Conservation (phyloP, 1,140 invertebrate species). For the Apis cerana region DNA sequence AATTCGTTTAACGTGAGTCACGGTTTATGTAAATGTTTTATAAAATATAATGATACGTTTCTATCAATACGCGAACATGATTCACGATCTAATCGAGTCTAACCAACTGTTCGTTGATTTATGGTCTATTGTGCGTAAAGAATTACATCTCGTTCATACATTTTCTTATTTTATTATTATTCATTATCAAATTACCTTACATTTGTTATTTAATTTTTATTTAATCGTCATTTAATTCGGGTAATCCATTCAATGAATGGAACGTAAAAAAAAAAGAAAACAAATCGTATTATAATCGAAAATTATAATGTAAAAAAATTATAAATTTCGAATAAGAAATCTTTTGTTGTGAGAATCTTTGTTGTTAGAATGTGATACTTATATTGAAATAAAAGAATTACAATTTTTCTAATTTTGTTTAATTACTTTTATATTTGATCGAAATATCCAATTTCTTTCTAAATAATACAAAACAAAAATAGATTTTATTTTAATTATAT, state of each 20-base stretch:
- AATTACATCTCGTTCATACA: conserved; percentile 19
- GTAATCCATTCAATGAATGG: neutral
- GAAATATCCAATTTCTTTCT: too few species aligned
- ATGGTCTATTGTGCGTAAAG: conserved; percentile 41
- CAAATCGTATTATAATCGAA: neutral
- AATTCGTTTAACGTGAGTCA: conserved; percentile 42
- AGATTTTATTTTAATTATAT: too few species aligned
- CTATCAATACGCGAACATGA: conserved; percentile 46
- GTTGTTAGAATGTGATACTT: too few species aligned
- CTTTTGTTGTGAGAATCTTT: too few species aligned
- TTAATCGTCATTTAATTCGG: neutral
- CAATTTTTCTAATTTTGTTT: neutral
- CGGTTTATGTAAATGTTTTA: conserved; percentile 42
- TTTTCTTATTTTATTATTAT: conserved; percentile 23
- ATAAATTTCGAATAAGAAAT: neutral
- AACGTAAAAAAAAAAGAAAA: neutral
- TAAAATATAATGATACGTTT: conserved; percentile 62
- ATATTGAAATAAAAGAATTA: too few species aligned
- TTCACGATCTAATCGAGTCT: conserved; percentile 57
- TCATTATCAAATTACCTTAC: conserved; percentile 17
- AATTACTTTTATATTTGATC: too few species aligned
- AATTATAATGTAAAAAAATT: too few species aligned
- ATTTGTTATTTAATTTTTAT: neutral
- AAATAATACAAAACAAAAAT: too few species aligned
- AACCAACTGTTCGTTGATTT: conserved; percentile 55